phyloP scores from a whole-genome alignment of 2,797 vertebrate genomes.

The Sebastes kiyomatsui region DNA sequence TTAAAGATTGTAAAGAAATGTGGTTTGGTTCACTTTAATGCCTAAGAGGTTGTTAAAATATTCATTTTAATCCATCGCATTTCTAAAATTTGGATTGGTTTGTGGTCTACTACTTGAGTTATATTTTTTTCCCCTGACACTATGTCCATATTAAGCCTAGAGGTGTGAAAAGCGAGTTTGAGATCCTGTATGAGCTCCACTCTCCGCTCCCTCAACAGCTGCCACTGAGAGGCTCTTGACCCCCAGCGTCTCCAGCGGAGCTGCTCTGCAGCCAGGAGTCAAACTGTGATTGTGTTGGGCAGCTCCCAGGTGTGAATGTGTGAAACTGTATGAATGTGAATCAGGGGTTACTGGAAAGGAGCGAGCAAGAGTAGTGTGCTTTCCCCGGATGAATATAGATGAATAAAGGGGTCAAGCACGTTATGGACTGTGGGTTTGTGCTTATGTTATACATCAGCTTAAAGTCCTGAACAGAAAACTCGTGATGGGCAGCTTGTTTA shows the following conservation, averaged over 20 bases:
- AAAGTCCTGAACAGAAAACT: neutral
- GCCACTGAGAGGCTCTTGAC: conserved; percentile 41
- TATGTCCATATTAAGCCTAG: neutral
- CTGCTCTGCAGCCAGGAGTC: conserved; percentile 40
- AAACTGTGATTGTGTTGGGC: conserved; percentile 55
- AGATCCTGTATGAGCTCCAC: conserved; percentile 7
- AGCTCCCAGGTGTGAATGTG: conserved; percentile 51
- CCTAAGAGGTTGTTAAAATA: neutral
- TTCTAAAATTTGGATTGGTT: conserved; percentile 21
- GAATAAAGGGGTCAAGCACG: neutral
- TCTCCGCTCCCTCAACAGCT: conserved; percentile 24
- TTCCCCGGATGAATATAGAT: neutral
- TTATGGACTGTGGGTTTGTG: neutral
- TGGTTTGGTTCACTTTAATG: conserved; percentile 16
- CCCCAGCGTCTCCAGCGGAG: conserved; percentile 28
- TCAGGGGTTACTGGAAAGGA: conserved; percentile 6
- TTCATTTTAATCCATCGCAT: conserved; percentile 27
- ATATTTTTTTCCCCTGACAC: neutral
- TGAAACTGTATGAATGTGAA: conserved; percentile 41
- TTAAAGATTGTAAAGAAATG: neutral
- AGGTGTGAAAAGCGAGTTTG: neutral
- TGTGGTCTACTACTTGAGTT: neutral
- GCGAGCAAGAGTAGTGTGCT: neutral
- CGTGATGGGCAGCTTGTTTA: too few relatives aligned
- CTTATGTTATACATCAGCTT: neutral